Evolutionary conservation across 2,888 invertebrate species (phyloP).

Genomic region (Drosophila engyochracea): DNA sequence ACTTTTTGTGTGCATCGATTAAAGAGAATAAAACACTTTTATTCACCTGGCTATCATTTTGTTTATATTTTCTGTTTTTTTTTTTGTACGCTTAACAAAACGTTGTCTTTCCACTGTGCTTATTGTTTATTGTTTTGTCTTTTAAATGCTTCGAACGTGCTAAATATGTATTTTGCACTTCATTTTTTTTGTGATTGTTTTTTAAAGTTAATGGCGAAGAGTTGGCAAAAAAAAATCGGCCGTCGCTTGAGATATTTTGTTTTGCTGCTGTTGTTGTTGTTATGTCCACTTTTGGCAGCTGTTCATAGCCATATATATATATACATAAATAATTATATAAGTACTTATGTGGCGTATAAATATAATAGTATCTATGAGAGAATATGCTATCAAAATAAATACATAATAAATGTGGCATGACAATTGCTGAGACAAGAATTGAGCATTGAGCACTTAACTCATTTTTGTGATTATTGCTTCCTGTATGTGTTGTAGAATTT

Average conservation of each 20-base stretch:
- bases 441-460: conserved; percentile 38
- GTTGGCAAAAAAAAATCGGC: conserved; percentile 42
- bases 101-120: conserved; percentile 40
- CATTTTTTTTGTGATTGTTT: conserved; percentile 47
- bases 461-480: conserved; percentile 54
- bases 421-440: conserved; percentile 33
- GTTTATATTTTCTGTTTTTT: conserved; percentile 3
- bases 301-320: conserved; percentile 13
- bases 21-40: conserved; percentile 25
- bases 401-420: conserved; percentile 25
- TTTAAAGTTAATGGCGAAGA: conserved; percentile 47
- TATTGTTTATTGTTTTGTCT: conserved; percentile 50
- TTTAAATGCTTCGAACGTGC: conserved; percentile 58
- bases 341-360: conserved; percentile 16
- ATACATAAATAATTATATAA: conserved; percentile 22
- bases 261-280: conserved; percentile 10
- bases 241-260: conserved; percentile 15
- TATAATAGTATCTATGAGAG: conserved; percentile 29
- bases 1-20: conserved; percentile 14
- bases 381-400: conserved; percentile 35
- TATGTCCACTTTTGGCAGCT: conserved; percentile 31
- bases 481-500: conserved; percentile 58
- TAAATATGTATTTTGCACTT: conserved; percentile 58
- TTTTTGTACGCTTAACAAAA: conserved; percentile 31
- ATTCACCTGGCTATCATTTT: conserved; percentile 24